A percentile compares a stretch with the other conserved stretches of the same genome.
These are phyloP conservation scores for Copidosoma aretas DNA, from an alignment of 2,888 invertebrate species.

Conservation along the genomic window DNA sequence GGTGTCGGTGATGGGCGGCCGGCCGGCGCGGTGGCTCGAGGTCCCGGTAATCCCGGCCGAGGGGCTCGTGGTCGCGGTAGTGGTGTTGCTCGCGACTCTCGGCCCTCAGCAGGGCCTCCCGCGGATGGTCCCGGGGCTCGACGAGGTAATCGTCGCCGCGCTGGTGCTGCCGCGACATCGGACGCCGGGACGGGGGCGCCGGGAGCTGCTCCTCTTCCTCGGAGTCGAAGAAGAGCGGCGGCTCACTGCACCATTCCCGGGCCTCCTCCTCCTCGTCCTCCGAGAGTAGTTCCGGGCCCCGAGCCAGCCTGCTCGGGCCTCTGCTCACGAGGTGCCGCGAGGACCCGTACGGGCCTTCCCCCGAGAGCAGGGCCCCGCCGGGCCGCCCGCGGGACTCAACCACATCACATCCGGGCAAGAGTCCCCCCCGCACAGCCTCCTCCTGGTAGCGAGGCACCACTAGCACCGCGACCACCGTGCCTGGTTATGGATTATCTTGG, in stretches of 20 bases:
- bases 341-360: constrained; percentile 32
- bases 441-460: constrained; percentile 48
- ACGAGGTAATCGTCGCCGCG: constrained; percentile 44
- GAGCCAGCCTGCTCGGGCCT: constrained; percentile 52
- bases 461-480: constrained; percentile 43
- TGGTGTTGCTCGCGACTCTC: constrained; percentile 43
- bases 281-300: constrained; percentile 61
- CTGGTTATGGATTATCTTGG: background rate
- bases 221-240: constrained; percentile 57
- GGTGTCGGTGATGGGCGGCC: constrained; percentile 6
- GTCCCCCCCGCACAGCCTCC: constrained; percentile 51
- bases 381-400: constrained; percentile 56
- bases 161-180: constrained; percentile 56
- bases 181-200: constrained; percentile 45
- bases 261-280: constrained; percentile 55
- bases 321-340: constrained; percentile 54
- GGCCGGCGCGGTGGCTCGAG: constrained; percentile 1
- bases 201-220: constrained; percentile 50
- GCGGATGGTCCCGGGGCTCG: constrained; percentile 38
- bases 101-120: background rate
- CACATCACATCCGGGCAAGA: constrained; percentile 58
- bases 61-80: constrained; percentile 49
- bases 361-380: constrained; percentile 46
- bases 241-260: constrained; percentile 49
- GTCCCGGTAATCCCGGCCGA: background rate